Conservation (phyloP, 1,140 invertebrate species). For the Nephila pilipes region DNA sequence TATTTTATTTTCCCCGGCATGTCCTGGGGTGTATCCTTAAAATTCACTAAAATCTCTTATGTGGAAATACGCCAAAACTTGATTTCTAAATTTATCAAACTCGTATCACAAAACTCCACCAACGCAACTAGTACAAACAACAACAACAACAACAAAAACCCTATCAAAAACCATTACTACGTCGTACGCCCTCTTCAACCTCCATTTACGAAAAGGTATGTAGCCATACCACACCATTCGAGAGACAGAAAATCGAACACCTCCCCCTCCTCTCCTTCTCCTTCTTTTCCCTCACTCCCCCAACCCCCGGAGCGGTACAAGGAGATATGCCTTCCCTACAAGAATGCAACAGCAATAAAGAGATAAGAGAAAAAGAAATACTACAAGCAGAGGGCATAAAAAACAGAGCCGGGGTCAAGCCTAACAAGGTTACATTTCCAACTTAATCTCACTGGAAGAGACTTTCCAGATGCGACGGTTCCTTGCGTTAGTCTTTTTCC, state of each 20-base stretch:
- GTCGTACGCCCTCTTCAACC: no score
- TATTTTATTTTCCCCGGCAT: no score
- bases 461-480: background rate
- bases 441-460: slow-evolving; percentile 53
- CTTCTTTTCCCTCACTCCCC: background rate
- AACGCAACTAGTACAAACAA: no score
- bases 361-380: slow-evolving; percentile 55
- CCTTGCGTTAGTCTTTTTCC: background rate
- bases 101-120: no score
- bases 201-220: background rate
- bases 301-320: slow-evolving; percentile 37
- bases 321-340: slow-evolving; percentile 36
- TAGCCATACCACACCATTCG: background rate
- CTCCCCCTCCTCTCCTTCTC: background rate
- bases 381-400: slow-evolving; percentile 59
- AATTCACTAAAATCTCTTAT: no score
- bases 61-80: no score
- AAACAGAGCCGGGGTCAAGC: slow-evolving; percentile 55
- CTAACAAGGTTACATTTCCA: slow-evolving; percentile 68
- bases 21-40: no score
- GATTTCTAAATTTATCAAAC: no score
- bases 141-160: no score
- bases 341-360: slow-evolving; percentile 70
- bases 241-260: background rate
- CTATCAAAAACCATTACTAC: no score